Conservation (phyloP, 2,113 vertebrate species). For the Gallinago jamesoni region DNA sequence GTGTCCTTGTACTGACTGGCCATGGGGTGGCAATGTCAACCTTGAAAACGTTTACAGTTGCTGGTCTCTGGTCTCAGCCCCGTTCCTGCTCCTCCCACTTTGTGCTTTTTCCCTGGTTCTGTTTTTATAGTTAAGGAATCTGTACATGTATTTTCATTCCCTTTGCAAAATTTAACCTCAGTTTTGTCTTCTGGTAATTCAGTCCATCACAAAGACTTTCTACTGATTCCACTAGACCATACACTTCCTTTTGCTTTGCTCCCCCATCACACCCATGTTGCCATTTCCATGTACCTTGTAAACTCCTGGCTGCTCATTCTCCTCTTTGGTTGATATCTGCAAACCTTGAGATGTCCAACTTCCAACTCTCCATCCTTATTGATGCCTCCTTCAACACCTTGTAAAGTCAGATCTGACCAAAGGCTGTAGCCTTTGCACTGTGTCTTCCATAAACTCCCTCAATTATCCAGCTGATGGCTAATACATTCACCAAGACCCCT, state of each 20-base stretch:
- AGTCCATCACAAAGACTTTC: background rate
- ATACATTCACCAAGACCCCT: background rate
- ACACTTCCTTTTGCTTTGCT: background rate
- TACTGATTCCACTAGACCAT: background rate
- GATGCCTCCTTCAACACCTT: background rate
- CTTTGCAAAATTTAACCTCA: background rate
- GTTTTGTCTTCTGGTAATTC: background rate
- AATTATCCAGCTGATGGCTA: background rate
- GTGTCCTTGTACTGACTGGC: background rate
- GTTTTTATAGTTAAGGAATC: background rate
- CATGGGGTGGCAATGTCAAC: background rate
- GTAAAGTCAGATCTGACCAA: background rate
- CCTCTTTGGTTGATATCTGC: background rate
- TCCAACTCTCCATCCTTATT: background rate
- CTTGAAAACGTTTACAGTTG: background rate
- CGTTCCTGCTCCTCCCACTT: background rate
- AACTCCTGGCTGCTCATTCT: background rate
- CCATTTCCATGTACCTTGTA: background rate
- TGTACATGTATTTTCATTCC: background rate
- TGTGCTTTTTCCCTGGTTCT: background rate
- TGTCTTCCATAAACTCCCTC: background rate
- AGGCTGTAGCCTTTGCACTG: background rate
- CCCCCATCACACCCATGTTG: background rate
- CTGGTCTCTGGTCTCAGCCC: background rate
- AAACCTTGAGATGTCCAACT: background rate